Base-by-base conservation (phyloP, 2,888 invertebrate genomes). In the Sinohyriopsis cumingii region DNA sequence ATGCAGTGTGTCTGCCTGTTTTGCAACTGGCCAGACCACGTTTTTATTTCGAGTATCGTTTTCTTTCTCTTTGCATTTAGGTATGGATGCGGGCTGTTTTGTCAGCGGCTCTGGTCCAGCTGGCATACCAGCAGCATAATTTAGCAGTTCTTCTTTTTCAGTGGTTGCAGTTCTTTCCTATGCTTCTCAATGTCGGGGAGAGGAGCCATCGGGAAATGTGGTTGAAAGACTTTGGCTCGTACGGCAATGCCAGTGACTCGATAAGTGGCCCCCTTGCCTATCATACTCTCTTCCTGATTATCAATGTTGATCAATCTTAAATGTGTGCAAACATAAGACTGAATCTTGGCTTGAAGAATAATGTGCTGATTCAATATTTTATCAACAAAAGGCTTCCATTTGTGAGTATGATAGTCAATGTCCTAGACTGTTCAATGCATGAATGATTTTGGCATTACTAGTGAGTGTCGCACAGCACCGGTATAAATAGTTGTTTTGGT, bases 201-300 rank as follows among this genome's bases (percentile, higher is more conserved):
- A n/a, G n/a, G n/a, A n/a, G n/a, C 28, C n/a, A 20, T 6, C 55
- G 55, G 25, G 20, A 7, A 62, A 12, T 55, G 19, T 20, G 19
- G 55, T 25, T 33, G 25, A 20, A n/a, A 65, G 12, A 59, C 57
- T 53, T 3, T 55, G 18, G 73, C 65, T 55, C 82, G 76, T 25
- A 80, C 70, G 5, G 63, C 71, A 53, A 83, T 82, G 9, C 75
- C 77, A 69, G 83, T 82, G 18, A 83, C 79, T n/a, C 76, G 64
- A 66, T 79, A 76, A n/a, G 77, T 72, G 45, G 80, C 77, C 15
- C 77, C 78, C 60, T 67, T 69, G 19, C 80, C 79, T 56, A 60
- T 75, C 5, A 82, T 70, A 9, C 55, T 69, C 56, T 69, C 69
- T 33, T 81, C 76, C 24, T 75, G 68, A 62, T 77, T 66, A 67